Conservation (phyloP, 2,888 invertebrate genomes). For the Cephalotes varians region DNA sequence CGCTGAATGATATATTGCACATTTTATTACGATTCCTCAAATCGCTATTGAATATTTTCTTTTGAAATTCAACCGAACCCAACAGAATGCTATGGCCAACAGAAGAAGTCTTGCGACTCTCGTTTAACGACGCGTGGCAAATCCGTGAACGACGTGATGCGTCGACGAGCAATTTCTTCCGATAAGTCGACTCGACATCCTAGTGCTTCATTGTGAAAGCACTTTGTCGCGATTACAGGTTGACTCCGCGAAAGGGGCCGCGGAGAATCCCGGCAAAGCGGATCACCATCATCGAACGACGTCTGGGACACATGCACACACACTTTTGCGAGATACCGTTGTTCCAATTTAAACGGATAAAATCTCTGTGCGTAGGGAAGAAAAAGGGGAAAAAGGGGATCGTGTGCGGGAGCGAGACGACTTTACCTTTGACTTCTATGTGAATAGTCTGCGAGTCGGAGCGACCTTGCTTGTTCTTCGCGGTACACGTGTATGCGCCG, state of each 20-base stretch:
- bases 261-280: constrained; percentile 57
- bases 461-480: constrained; percentile 93
- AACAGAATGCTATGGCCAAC: not conserved
- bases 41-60: not conserved
- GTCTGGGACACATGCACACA: not conserved
- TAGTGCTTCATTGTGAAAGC: constrained; percentile 26
- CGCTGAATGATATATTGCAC: not conserved
- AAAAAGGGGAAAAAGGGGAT: not conserved
- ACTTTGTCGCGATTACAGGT: constrained; percentile 54
- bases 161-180: constrained; percentile 45
- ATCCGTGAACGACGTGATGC: constrained; percentile 32
- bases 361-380: not conserved
- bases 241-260: not conserved
- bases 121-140: not conserved
- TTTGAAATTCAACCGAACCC: not conserved
- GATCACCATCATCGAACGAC: constrained; percentile 38
- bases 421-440: constrained; percentile 86
- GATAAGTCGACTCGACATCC: constrained; percentile 41
- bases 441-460: constrained; percentile 89
- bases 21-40: not conserved
- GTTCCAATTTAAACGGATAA: constrained; percentile 60
- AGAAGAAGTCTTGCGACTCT: not conserved
- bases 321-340: constrained; percentile 55
- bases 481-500: constrained; percentile 96
- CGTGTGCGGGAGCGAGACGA: not conserved